Base-by-base conservation (phyloP, 2,797 vertebrate genomes). In the Karalla daura region DNA sequence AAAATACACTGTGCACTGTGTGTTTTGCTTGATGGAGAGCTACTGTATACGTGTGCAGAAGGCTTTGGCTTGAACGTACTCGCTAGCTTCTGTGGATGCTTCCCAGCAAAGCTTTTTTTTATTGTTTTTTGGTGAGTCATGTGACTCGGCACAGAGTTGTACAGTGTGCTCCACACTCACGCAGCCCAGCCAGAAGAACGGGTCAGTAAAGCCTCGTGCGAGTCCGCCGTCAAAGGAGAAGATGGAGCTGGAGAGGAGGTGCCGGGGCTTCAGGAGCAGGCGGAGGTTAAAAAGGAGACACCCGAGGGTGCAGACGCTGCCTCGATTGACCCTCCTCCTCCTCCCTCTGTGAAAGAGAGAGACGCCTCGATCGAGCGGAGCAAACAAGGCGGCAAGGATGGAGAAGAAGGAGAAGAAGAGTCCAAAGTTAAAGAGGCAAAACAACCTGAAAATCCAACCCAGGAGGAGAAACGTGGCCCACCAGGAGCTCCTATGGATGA, bases 141-240 rank as follows among this genome's bases (percentile, higher is more conserved):
- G 30, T 86, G 75, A 78, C 70, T 63, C 37, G n/a, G 61, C 64
- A 50, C 75, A 80, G 75, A 80, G 78, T 78, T 86, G 78, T 88
- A 80, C 78, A 95, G 94, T 93, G 92, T 95, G 94, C 80, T 88
- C 87, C 66, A 81, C 87, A 92, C 92, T 96, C 95, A 65, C n/a
- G n/a, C 96, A 97, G 96, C 94, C 89, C 92, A 94, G 81, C 92
- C 92, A 20, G 89, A 89, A 54, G 88, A 88, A 51, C 51, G 64
- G 27, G 6, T 67, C 69, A 56, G 61, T 45, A 67, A 70, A 55
- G 60, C 56, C 10, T n/a, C 68, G 24, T 44, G 51, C 46, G 76
- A 84, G 55, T 61, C 76, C 25, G 28, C 71, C 12, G 2, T 23
- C 18, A 79, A 63, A 70, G 84, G 76, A 75, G 84, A 77, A 75